These are phyloP conservation scores for Pemphredon lugubris DNA, from an alignment of 2,888 invertebrate species.

Conservation along the genomic window DNA sequence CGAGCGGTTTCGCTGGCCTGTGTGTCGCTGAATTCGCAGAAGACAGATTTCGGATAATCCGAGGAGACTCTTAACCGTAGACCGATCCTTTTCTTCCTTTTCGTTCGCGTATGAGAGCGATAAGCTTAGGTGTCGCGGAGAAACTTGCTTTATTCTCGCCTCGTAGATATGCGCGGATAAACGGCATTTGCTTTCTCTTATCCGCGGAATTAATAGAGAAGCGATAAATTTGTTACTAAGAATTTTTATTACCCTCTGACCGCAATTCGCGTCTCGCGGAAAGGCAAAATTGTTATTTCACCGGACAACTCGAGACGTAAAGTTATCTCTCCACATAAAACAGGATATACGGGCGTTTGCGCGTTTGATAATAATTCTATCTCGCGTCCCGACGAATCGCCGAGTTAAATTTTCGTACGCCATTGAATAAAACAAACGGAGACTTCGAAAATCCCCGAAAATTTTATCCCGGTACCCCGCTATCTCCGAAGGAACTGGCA, in stretches of 20 bases:
- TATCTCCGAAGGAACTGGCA: too few relatives aligned
- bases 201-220: not conserved
- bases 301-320: too few relatives aligned
- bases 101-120: conserved; percentile 9
- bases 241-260: conserved; percentile 8
- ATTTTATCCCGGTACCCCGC: too few relatives aligned
- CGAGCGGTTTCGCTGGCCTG: conserved; percentile 30
- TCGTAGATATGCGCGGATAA: conserved; percentile 20
- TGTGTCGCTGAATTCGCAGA: conserved; percentile 45
- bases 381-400: too few relatives aligned
- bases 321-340: too few relatives aligned
- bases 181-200: conserved; percentile 6
- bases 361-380: too few relatives aligned
- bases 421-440: too few relatives aligned
- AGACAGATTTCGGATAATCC: conserved; percentile 61
- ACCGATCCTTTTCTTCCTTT: not conserved
- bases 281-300: too few relatives aligned
- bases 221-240: not conserved
- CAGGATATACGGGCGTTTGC: too few relatives aligned
- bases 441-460: too few relatives aligned
- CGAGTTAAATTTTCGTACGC: too few relatives aligned
- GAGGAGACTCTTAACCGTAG: conserved; percentile 30
- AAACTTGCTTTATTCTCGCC: conserved; percentile 7
- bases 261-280: too few relatives aligned
- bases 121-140: conserved; percentile 7